phyloP scores from a whole-genome alignment of 1,140 invertebrate genomes.

The Bombus superbus region DNA sequence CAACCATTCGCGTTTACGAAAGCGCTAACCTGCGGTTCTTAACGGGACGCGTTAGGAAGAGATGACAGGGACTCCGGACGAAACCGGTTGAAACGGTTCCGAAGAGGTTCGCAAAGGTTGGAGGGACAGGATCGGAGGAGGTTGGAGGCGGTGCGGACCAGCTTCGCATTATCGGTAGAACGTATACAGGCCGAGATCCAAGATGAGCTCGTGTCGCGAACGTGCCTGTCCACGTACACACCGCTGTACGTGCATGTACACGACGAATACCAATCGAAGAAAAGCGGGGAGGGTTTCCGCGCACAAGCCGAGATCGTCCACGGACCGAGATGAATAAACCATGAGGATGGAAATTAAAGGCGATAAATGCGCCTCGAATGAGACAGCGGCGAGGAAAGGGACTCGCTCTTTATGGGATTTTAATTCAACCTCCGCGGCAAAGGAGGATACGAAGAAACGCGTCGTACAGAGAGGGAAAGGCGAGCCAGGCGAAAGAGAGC shows the following conservation, averaged over 20 bases:
- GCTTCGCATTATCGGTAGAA: not conserved
- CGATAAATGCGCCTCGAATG: slow-evolving; percentile 78
- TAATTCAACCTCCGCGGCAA: slow-evolving; percentile 70
- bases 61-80: not conserved
- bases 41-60: not conserved
- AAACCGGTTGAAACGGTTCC: slow-evolving; percentile 3
- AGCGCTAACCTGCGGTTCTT: not conserved
- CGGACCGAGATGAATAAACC: slow-evolving; percentile 75
- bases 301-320: slow-evolving; percentile 47
- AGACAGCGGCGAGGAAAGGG: slow-evolving; percentile 70
- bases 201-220: slow-evolving; percentile 41
- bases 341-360: slow-evolving; percentile 81
- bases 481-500: not conserved
- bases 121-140: slow-evolving; percentile 10
- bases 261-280: not conserved
- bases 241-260: not conserved
- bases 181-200: slow-evolving; percentile 25
- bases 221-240: slow-evolving; percentile 24
- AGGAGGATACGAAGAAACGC: slow-evolving; percentile 35
- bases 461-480: not conserved
- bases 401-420: slow-evolving; percentile 77
- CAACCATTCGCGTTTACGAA: slow-evolving; percentile 16
- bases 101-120: slow-evolving; percentile 22
- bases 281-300: slow-evolving; percentile 29
- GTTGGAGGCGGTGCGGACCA: not conserved